Conservation (phyloP, 2,113 vertebrate genomes). For the Micromys minutus region DNA sequence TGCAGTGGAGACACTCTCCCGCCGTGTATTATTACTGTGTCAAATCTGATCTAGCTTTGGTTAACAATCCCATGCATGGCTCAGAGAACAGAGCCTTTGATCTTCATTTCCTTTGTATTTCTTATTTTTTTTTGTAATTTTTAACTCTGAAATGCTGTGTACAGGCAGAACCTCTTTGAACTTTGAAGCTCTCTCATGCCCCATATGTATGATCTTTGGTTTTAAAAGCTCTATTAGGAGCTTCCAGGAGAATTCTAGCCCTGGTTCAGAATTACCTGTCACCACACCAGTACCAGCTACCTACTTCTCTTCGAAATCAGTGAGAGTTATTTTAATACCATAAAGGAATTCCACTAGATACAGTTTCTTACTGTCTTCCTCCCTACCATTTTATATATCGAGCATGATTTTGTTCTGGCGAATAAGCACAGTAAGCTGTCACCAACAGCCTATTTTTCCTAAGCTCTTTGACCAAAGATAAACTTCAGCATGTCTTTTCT, state of each 20-base stretch:
- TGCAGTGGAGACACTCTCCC: background rate
- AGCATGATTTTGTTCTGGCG: background rate
- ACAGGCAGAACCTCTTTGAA: background rate
- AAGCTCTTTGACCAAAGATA: constrained; percentile 42
- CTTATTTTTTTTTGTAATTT: constrained; percentile 49
- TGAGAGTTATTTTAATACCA: background rate
- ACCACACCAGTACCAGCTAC: background rate
- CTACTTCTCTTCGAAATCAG: background rate
- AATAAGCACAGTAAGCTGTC: constrained; percentile 14
- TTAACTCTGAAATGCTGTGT: constrained; percentile 47
- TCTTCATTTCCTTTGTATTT: constrained; percentile 43
- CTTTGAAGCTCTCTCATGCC: constrained; percentile 65
- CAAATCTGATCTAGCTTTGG: background rate
- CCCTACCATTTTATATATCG: constrained; percentile 37
- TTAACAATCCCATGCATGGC: background rate
- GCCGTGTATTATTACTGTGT: background rate
- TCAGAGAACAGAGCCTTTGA: constrained; percentile 66
- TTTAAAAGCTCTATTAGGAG: constrained; percentile 56
- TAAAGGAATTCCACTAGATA: background rate
- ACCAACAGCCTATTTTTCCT: constrained; percentile 50
- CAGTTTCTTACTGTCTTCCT: background rate
- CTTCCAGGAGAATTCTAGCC: background rate
- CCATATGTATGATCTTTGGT: background rate
- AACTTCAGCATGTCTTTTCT: constrained; percentile 30
- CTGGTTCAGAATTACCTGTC: constrained; percentile 38